Evolutionary conservation across 2,113 vertebrate species (phyloP).

Genomic region (Marmota monax): DNA sequence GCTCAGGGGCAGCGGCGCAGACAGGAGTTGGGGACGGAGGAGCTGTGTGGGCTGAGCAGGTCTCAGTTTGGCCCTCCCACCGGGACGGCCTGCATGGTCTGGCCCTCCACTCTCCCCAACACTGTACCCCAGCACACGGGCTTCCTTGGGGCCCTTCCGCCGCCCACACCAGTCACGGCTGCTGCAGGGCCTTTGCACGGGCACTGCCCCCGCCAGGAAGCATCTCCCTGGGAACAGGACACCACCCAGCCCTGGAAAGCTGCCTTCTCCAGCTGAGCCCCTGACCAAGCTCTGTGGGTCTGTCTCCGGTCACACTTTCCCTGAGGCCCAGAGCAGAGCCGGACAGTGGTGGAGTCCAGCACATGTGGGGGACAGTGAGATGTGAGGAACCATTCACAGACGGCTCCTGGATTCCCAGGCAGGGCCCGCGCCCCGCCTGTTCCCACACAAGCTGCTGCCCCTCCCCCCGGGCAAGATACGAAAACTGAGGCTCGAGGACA

Average conservation of each 20-base stretch:
- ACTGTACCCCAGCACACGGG: neutral
- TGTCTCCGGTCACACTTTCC: neutral
- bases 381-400: too few relatives aligned
- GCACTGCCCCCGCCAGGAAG: neutral
- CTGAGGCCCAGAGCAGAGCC: neutral
- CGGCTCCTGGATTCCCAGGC: neutral
- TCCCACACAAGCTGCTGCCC: too few relatives aligned
- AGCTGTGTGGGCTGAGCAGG: rapidly evolving
- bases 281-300: neutral
- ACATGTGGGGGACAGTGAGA: too few relatives aligned
- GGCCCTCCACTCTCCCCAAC: neutral
- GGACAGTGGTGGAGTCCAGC: too few relatives aligned
- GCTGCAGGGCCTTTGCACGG: neutral
- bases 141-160: too few relatives aligned
- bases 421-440: rapidly evolving
- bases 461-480: neutral
- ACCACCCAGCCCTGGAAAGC: rapidly evolving
- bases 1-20: rapidly evolving
- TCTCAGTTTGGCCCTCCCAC: neutral
- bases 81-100: neutral
- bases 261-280: neutral
- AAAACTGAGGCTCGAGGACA: neutral
- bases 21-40: neutral
- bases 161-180: neutral
- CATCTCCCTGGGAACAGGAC: neutral